Percentiles rank a stretch among this genome's conserved stretches.
Conservation (phyloP, 2,888 invertebrate species). For the Myathropa florea region DNA sequence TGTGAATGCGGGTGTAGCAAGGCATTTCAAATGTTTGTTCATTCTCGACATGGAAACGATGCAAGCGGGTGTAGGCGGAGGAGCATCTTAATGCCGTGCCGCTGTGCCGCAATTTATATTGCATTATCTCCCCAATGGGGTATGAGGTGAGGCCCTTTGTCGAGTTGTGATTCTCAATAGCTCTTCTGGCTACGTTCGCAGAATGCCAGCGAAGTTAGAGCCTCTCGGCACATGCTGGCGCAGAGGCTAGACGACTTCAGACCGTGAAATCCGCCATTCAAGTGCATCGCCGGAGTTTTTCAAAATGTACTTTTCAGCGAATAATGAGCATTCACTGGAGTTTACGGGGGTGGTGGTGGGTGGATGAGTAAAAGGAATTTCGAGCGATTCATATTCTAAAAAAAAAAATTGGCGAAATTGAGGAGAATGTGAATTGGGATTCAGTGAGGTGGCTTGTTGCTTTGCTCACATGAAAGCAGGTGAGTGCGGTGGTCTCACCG, state of each 20-base stretch:
- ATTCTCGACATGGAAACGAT: not conserved
- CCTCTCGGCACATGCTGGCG: not conserved
- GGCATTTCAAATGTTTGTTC: conserved; percentile 17
- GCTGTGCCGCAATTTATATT: conserved; percentile 51
- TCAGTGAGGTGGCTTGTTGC: not conserved
- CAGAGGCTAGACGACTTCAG: not conserved
- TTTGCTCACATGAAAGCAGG: not conserved
- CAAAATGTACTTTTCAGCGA: not conserved
- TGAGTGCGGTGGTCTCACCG: not conserved
- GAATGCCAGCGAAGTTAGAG: not conserved
- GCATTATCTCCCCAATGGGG: conserved; percentile 24
- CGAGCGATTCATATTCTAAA: not conserved
- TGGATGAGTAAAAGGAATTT: not conserved
- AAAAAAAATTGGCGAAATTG: no score
- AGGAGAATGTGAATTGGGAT: not conserved
- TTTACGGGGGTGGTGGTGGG: not conserved
- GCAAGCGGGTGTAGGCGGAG: not conserved
- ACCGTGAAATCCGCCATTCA: not conserved
- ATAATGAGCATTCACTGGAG: not conserved
- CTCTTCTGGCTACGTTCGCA: not conserved
- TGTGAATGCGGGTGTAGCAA: not conserved
- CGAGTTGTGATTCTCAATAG: conserved; percentile 25
- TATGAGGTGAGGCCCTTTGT: not conserved
- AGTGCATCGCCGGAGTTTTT: not conserved
- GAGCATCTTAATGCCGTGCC: conserved; percentile 37